phyloP scores from a whole-genome alignment of 2,797 vertebrate genomes.

The Clarias pachynema region DNA sequence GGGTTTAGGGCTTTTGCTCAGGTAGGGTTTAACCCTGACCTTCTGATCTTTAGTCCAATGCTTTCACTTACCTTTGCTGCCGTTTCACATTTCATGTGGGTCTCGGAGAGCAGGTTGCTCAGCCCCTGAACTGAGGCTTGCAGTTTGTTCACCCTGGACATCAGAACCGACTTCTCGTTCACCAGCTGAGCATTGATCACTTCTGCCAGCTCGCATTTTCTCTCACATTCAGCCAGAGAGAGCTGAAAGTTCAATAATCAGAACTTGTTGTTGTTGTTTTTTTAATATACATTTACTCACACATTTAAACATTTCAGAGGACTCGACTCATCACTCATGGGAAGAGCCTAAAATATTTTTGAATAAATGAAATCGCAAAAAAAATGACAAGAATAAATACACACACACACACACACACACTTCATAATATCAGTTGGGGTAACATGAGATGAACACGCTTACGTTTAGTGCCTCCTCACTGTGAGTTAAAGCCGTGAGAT shows the following conservation, averaged over 20 bases:
- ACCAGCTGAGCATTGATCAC: background rate
- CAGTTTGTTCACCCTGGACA: background rate
- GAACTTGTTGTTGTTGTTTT: too few species aligned
- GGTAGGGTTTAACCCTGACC: too few species aligned
- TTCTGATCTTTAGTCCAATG: too few species aligned
- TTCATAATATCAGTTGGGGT: too few species aligned
- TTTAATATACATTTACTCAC: background rate
- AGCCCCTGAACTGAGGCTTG: background rate
- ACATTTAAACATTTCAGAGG: background rate
- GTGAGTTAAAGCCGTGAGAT: background rate
- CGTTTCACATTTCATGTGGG: background rate
- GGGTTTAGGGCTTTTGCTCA: too few species aligned
- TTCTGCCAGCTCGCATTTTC: background rate
- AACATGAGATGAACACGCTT: background rate
- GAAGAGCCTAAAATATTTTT: too few species aligned
- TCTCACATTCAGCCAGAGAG: background rate
- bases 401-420: too few species aligned
- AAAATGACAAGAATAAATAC: too few species aligned
- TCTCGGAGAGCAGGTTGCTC: background rate
- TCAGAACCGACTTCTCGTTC: too few species aligned
- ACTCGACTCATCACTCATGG: too few species aligned
- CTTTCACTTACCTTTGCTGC: background rate
- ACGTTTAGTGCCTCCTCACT: background rate
- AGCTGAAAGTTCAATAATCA: background rate
- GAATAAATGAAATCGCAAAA: too few species aligned